Base-by-base conservation (phyloP, 2,888 invertebrate genomes). In the Chymomyza fuscimana region DNA sequence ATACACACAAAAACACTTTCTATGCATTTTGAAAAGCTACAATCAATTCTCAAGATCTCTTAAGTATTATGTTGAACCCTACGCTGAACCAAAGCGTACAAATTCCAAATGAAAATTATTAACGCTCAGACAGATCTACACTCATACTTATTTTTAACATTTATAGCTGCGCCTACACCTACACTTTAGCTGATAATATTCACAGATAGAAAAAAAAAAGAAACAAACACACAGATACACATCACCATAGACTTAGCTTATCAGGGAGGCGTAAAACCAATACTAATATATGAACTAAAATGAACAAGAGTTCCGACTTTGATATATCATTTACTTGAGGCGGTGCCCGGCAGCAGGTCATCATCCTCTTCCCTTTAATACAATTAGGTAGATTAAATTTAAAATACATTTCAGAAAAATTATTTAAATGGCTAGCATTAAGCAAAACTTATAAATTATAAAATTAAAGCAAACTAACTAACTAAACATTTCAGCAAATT, bases 31-130 rank as follows among this genome's bases (percentile, higher is more conserved):
- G 12, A 46, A 46, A 46, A n/a, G 54, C 5, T 22, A 10, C 69
- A 82, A 82, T 82, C 82, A 65, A 65, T 65, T 62, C 61, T 62
- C 54, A 29, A 50, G 67, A 86, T 87, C 87, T 81, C 46, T 80
- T 65, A 66, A 62, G 66, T 74, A 80, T 80, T 69, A 74, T 69
- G 66, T 40, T 81, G 82, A 86, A 85, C 84, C 78, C 77, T 59
- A 68, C 64, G 70, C 68, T 81, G 85, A 86, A 73, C 88, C 67
- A 72, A 16, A 70, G 70, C 70, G 84, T 82, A 76, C 84, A 86
- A 85, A 85, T 88, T 88, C 84, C 84, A 85, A 88, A 56, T 86
- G 69, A 82, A 85, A 85, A 82, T 85, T 73, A 80, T 85, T 73
- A 76, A 87, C 72, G 63, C 72, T 56, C 60, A 72, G 72, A 72